A percentile compares a stretch with the other conserved stretches of the same genome.
These are phyloP conservation scores for Papio anubis DNA, from an alignment of 2,113 vertebrate genomes.

Conservation along the genomic window DNA sequence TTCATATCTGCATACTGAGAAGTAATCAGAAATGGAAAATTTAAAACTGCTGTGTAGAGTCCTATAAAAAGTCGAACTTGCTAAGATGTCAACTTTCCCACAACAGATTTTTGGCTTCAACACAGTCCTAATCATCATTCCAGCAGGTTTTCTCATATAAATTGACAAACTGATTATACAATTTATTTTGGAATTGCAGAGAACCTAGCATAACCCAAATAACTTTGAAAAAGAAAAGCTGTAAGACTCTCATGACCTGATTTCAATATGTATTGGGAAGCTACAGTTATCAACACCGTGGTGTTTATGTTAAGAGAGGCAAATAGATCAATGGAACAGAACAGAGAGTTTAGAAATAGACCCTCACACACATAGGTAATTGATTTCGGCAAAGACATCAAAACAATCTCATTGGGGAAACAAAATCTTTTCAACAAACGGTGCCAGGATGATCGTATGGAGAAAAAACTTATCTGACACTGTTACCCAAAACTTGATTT, in stretches of 20 bases:
- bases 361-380: neutral
- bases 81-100: neutral
- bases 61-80: neutral
- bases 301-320: neutral
- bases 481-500: neutral
- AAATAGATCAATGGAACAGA: neutral
- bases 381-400: neutral
- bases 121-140: neutral
- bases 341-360: neutral
- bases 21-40: neutral
- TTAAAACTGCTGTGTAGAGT: neutral
- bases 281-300: accelerated
- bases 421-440: neutral
- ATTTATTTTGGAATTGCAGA: neutral
- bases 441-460: accelerated
- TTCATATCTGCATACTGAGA: neutral
- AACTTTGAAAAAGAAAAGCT: neutral
- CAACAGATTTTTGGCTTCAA: neutral
- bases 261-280: neutral
- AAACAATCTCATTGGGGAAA: neutral
- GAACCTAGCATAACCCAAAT: neutral
- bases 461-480: too few species aligned
- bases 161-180: neutral
- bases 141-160: neutral
- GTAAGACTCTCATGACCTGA: neutral